Conservation (phyloP, 2,113 vertebrate genomes). For the Zosterops japonicus region DNA sequence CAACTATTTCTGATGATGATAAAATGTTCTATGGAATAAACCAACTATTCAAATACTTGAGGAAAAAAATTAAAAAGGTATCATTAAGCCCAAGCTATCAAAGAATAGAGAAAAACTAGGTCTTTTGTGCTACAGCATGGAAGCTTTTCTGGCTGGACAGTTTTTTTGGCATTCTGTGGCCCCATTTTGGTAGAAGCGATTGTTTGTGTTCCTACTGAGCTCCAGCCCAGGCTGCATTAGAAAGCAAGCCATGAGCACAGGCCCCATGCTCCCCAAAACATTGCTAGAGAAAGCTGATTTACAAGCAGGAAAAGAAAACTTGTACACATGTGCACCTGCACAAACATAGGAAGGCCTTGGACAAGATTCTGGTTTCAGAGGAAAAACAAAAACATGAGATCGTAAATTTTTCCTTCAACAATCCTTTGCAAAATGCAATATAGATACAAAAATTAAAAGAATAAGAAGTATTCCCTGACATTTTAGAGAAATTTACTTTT, state of each 20-base stretch:
- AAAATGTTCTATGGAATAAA: not conserved
- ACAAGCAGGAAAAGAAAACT: not conserved
- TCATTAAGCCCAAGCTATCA: not conserved
- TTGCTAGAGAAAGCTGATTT: not conserved
- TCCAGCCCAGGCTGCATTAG: not conserved
- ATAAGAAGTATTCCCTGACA: not conserved
- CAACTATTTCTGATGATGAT: not conserved
- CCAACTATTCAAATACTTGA: not conserved
- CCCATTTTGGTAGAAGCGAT: not conserved
- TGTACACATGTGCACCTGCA: accelerated
- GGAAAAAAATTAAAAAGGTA: not conserved
- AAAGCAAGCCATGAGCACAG: not conserved
- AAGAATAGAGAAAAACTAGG: not conserved
- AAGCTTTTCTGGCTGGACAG: not conserved
- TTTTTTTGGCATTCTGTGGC: not conserved
- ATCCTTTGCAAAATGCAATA: not conserved
- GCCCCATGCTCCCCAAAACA: not conserved
- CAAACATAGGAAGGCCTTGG: not conserved
- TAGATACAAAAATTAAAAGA: not conserved
- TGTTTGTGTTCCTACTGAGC: not conserved
- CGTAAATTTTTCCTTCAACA: not conserved
- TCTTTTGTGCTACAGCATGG: not conserved
- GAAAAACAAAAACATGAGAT: not conserved
- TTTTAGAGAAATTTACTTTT: not conserved
- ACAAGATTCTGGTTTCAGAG: not conserved